Percentiles rank a stretch among this genome's conserved stretches.
Evolutionary conservation across 1,140 invertebrate genomes (phyloP).

Genomic region (Drosophila ambigua): DNA sequence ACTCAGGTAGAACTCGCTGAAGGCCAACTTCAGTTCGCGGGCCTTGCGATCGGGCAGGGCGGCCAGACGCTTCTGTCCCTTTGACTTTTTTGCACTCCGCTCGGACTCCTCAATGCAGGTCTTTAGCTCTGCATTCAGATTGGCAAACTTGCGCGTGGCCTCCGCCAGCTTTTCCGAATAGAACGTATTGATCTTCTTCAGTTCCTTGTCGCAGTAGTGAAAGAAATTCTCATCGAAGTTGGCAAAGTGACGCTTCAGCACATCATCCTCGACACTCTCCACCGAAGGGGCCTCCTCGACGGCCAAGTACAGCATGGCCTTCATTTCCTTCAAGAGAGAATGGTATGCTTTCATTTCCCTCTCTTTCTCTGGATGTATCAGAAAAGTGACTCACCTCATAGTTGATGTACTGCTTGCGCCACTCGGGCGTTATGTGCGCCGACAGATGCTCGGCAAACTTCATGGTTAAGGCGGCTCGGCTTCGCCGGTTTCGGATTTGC

Average conservation of each 20-base stretch:
- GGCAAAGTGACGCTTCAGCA: slow-evolving; percentile 94
- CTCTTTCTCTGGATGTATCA: neutral
- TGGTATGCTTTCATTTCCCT: too few species aligned
- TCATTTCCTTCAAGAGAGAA: slow-evolving; percentile 91
- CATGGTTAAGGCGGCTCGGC: slow-evolving; percentile 86
- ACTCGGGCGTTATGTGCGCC: slow-evolving; percentile 98
- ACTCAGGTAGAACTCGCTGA: slow-evolving; percentile 99
- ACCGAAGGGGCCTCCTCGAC: slow-evolving; percentile 94
- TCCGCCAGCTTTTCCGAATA: slow-evolving; percentile 99
- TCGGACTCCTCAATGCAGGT: slow-evolving; percentile 89
- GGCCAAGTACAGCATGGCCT: slow-evolving; percentile 94
- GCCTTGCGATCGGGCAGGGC: slow-evolving; percentile 89
- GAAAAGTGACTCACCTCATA: slow-evolving; percentile 91
- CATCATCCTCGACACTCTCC: slow-evolving; percentile 94
- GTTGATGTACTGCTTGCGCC: slow-evolving; percentile 99
- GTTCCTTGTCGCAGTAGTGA: slow-evolving; percentile 96
- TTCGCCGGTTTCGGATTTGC: neutral
- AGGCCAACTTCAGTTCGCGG: slow-evolving; percentile 96
- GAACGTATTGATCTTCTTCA: slow-evolving; percentile 98
- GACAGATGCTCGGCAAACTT: slow-evolving; percentile 98
- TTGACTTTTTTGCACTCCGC: slow-evolving; percentile 84
- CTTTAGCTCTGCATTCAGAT: slow-evolving; percentile 94
- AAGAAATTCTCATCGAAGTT: slow-evolving; percentile 99
- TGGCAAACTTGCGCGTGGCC: slow-evolving; percentile 97
- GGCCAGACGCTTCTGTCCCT: slow-evolving; percentile 85